Evolutionary conservation across 1,140 invertebrate genomes (phyloP).

Genomic region (Drosophila subpulchrella): DNA sequence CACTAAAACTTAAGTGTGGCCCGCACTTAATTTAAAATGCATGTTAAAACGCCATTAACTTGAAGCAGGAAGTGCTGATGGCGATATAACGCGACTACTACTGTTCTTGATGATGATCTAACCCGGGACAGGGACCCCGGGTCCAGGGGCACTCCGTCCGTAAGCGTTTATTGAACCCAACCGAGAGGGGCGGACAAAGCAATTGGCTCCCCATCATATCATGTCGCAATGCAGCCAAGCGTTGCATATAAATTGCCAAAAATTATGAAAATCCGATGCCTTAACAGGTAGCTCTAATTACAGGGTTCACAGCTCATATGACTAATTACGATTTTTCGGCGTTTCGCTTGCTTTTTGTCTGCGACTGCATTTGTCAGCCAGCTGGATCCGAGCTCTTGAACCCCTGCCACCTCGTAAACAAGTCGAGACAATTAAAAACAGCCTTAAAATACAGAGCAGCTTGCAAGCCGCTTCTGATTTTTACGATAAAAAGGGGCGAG

Average conservation of each 20-base stretch:
- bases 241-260: slow-evolving; percentile 73
- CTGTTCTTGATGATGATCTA: slow-evolving; percentile 28
- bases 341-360: slow-evolving; percentile 14
- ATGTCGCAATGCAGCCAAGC: slow-evolving; percentile 55
- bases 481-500: slow-evolving; percentile 44
- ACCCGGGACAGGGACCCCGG: slow-evolving; percentile 3
- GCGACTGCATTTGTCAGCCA: slow-evolving; percentile 36
- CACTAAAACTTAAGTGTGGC: slow-evolving; percentile 67
- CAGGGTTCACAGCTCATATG: slow-evolving; percentile 57
- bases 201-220: slow-evolving; percentile 40
- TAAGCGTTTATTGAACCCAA: slow-evolving; percentile 63
- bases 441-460: slow-evolving; percentile 47
- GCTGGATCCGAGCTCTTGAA: slow-evolving; percentile 34
- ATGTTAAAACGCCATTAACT: slow-evolving; percentile 74
- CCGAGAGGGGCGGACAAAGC: slow-evolving; percentile 26
- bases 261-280: slow-evolving; percentile 55
- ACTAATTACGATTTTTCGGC: slow-evolving; percentile 20
- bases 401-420: slow-evolving; percentile 33
- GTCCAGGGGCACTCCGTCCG: slow-evolving; percentile 25
- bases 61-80: slow-evolving; percentile 62
- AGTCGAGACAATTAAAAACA: slow-evolving; percentile 48
- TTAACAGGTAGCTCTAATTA: slow-evolving; percentile 71
- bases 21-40: slow-evolving; percentile 77
- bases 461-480: slow-evolving; percentile 28
- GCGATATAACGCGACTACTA: slow-evolving; percentile 37